Percentiles rank a stretch among this genome's conserved stretches.
These are phyloP conservation scores for Aricia agestis DNA, from an alignment of 1,140 invertebrate genomes.

Conservation along the genomic window DNA sequence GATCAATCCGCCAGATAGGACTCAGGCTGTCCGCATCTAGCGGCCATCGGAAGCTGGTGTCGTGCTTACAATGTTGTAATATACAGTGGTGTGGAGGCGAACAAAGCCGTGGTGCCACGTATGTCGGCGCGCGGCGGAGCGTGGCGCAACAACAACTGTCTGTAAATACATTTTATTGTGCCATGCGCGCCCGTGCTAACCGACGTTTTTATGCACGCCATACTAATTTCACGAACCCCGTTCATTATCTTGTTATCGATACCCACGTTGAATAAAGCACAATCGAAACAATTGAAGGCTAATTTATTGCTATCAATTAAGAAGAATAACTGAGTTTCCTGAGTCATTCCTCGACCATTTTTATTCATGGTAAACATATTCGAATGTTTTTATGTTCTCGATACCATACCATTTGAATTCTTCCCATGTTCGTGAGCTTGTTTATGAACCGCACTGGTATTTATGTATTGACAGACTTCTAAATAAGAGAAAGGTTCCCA, in stretches of 20 bases:
- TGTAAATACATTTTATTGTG: conserved; percentile 57
- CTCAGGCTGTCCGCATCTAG: neutral
- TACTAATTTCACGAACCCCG: conserved; percentile 20
- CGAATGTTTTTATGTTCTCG: neutral
- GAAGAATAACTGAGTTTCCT: neutral
- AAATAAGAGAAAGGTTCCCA: conserved; percentile 30
- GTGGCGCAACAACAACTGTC: conserved; percentile 58
- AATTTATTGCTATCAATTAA: neutral
- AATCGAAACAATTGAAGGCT: neutral
- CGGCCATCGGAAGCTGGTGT: conserved; percentile 34
- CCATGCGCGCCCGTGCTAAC: conserved; percentile 43
- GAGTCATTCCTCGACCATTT: neutral
- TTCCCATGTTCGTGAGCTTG: neutral
- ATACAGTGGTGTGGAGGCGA: conserved; percentile 58
- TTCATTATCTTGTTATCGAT: conserved; percentile 10
- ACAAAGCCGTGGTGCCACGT: conserved; percentile 50
- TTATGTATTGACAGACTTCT: neutral
- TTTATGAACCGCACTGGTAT: neutral
- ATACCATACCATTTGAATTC: neutral
- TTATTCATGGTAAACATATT: too few species aligned
- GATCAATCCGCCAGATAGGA: neutral
- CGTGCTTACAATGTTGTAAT: conserved; percentile 59
- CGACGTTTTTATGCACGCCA: conserved; percentile 22
- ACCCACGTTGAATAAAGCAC: neutral
- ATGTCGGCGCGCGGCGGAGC: conserved; percentile 46